Evolutionary conservation across 2,888 invertebrate species (phyloP).

Genomic region (Craniophora ligustri): DNA sequence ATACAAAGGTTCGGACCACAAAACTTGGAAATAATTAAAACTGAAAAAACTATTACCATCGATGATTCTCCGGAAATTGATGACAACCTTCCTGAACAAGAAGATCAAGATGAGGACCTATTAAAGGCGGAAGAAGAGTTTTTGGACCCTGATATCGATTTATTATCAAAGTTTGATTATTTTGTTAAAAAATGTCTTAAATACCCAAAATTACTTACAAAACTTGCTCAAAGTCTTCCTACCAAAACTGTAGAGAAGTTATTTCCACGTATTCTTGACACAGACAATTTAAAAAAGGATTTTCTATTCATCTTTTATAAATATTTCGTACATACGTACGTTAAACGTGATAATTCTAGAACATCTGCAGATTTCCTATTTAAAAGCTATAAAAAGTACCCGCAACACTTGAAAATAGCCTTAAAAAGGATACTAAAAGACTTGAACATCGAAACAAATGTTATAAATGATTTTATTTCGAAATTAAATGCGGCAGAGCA

Average conservation of each 20-base stretch:
- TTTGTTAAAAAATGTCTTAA: constrained; percentile 61
- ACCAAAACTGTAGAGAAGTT: constrained; percentile 60
- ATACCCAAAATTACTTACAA: constrained; percentile 50
- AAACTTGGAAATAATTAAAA: constrained; percentile 24
- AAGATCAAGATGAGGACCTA: constrained; percentile 20
- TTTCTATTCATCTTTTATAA: constrained; percentile 58
- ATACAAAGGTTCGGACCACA: constrained; percentile 56
- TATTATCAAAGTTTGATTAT: constrained; percentile 50
- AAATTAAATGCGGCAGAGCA: constrained; percentile 52
- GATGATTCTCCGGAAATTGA: constrained; percentile 22
- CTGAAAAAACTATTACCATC: constrained; percentile 9
- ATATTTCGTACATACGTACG: constrained; percentile 60
- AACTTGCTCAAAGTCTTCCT: constrained; percentile 62
- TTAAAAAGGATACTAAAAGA: constrained; percentile 64
- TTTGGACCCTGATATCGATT: constrained; percentile 60
- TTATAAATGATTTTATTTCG: constrained; percentile 67
- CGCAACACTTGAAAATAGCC: constrained; percentile 57
- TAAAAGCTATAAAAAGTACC: constrained; percentile 56
- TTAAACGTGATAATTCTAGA: constrained; percentile 64
- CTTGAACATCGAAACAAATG: constrained; percentile 55
- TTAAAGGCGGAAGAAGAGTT: constrained; percentile 51
- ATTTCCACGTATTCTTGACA: constrained; percentile 59
- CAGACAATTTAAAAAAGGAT: constrained; percentile 30
- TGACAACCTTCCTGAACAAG: background rate
- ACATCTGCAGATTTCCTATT: constrained; percentile 66